Base-by-base conservation (phyloP, 2,888 invertebrate species). In the Phymatocera aterrima region DNA sequence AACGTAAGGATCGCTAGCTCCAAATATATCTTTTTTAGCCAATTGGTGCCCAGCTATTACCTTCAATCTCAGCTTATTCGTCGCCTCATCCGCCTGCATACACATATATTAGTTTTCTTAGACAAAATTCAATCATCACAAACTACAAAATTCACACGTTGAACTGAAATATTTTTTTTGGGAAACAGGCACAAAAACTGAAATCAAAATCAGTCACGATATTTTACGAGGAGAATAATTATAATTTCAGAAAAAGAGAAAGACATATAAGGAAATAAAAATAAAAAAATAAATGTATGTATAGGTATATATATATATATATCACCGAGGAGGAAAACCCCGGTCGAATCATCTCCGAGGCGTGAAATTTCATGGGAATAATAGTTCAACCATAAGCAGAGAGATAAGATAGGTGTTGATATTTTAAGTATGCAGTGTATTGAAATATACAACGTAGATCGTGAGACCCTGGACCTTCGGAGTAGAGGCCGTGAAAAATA, bases 21-120 rank as follows among this genome's bases (percentile, higher is more conserved):
- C 99, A 93, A 99, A 99, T 87, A 99, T 98, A 91, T 99, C 99
- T 92, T 99, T 99, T 91, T 98, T 98, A 78, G 99, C 99, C 88
- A 99, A 93, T 85, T 97, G 96, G 91, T 96, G 95, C 43, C 97
- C 98, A 84, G 96, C 95, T 83, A 97, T 92, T 81, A 98, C 95
- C 91, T 94, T 95, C 90, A 98, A 93, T 87, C 97, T 95, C 90
- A 98, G 92, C 90, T 96, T 94, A 91, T 94, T 95, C 88, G 95
- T 95, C 84, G 95, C 94, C 91, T 96, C 95, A 91, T 96, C 95
- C 91, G 93, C 94, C 96, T 96, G n/a, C n/a, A n/a, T n/a, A n/a
- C n/a, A n/a, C n/a, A n/a, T 92, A 64, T 43, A 21, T 54, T 8
- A 2, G 18, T n/a, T 18, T 18, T n/a, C 2, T 4, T 18, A 54